Evolutionary conservation across 2,888 invertebrate species (phyloP).

Genomic region (Himalopsyche japonica): DNA sequence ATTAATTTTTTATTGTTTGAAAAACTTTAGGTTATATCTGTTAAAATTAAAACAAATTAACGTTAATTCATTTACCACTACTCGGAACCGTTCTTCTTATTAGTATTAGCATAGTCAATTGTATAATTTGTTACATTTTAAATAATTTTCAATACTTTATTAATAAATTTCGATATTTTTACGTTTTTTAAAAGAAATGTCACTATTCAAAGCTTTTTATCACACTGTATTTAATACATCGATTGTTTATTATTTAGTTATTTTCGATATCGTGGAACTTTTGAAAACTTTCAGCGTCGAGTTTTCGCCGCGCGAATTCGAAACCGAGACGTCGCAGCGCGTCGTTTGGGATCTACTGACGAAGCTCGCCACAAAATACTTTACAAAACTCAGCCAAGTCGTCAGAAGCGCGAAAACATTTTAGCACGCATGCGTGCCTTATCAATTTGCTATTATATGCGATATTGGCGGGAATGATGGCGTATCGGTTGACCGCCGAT

Average conservation of each 20-base stretch:
- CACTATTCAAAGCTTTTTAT: not conserved
- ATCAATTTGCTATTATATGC: not conserved
- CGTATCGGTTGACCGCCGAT: not conserved
- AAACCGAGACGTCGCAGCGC: not conserved
- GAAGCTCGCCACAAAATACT: not conserved
- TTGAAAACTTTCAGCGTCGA: not conserved
- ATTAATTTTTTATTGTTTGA: too few relatives aligned
- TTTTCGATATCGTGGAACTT: not conserved
- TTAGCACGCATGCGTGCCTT: not conserved
- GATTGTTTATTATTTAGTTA: not conserved
- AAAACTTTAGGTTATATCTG: too few relatives aligned
- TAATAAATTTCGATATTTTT: too few relatives aligned
- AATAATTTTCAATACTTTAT: too few relatives aligned
- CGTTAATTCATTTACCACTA: too few relatives aligned
- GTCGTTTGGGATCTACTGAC: not conserved
- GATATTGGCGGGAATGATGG: not conserved
- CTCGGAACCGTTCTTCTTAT: too few relatives aligned
- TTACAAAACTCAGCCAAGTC: not conserved
- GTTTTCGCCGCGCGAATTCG: not conserved
- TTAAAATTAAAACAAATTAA: too few relatives aligned
- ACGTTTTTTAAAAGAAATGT: too few relatives aligned
- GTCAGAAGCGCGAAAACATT: not conserved
- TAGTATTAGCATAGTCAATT: too few relatives aligned
- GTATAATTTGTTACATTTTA: too few relatives aligned
- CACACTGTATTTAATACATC: not conserved